Base-by-base conservation (phyloP, 2,888 invertebrate genomes). In the Drosophila peninsularis region DNA sequence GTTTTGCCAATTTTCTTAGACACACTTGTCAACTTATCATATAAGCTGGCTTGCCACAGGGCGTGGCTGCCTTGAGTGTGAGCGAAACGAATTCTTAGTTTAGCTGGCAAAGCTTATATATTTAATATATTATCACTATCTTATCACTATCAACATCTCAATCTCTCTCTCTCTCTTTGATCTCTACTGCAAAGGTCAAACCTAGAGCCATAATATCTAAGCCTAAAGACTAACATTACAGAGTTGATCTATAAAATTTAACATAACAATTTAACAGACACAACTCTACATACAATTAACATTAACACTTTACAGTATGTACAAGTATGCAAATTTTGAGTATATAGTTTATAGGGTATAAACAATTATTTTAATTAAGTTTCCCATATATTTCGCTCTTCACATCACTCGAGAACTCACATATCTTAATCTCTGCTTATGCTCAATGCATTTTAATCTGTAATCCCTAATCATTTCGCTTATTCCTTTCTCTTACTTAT, bases 1-100 rank as follows among this genome's bases (percentile, higher is more conserved):
- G 82, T 68, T 71, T 71, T 65, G 54, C 67, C 75, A 84, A 84
- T 80, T 78, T 75, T 78, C 54, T 27, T 52, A 37, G 63, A 58
- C 53, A 62, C 55, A 65, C 57, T 74, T 71, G 74, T 56, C 55
- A 68, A 74, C 52, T 61, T 61, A 44, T 71, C 57, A 64, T 27
- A 76, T 30, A 30, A 30, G 27, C 7, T 30, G 7, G 27, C 27
- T 30, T 30, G 6, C 27, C 27, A 30, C 27, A 30, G 27, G 27
- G 27, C 27, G 27, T 6, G 27, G 27, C 27, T 27, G 37, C 9
- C 2, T 5, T 3, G 44, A 44, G 44, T 24, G 14, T 4, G 24
- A 45, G 11, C 10, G n/a, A 30, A 60, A 9, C 6, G 19, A 54
- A 34, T 17, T 5, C 41, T 14, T 6, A 39, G 37, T n/a, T 19